Evolutionary conservation across 2,888 invertebrate genomes (phyloP), one percentile per base, ranked within the genome.

Genomic region (Chirona hameri): DNA sequence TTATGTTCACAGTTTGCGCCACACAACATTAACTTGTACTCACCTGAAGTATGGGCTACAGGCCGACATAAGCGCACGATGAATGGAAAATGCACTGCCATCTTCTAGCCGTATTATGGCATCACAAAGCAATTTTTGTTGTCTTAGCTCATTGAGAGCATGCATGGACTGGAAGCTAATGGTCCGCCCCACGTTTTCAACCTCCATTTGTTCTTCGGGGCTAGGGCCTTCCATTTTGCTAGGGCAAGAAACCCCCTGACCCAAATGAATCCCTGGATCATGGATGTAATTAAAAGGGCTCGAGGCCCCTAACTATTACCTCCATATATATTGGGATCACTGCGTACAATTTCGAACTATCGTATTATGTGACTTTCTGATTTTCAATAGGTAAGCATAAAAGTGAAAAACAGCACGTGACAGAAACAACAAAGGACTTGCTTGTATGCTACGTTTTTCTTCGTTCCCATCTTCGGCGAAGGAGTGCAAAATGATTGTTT

Each of bases 21-120:
- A 39, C 39, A 39, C 39, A 39, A 2, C 2, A 39, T 39, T 39
- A 39, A 39, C 39, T 39, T 39, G 46, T n/a, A 87, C 88, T 88
- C 90, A 95, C 95, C 93, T 91, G 89, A 97, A 97, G 89, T 96
- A 97, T 72, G 94, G 92, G 87, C 97, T 97, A 89, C 95, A 95
- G 83, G 96, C 93, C 84, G 94, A 94, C 86, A 96, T 91, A 86
- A 96, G 93, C 83, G 94, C 93, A 85, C 95, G 92, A 89, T 97
- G 97, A 82, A 97, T 94, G 69, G 93, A 93, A 87, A 95, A 95
- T 84, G 91, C 90, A 82, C 92, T 92, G 84, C 94, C 94, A 88
- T 96, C 96, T 86, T 94, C 93, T 83, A 95, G 91, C 85, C 93
- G 91, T 86, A 96, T 91, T 69, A 93, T 92, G 10, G 96, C 96